Percentiles rank a stretch among this genome's conserved stretches.
Evolutionary conservation across 1,140 invertebrate species (phyloP).

Genomic region (Drosophila carrolli): DNA sequence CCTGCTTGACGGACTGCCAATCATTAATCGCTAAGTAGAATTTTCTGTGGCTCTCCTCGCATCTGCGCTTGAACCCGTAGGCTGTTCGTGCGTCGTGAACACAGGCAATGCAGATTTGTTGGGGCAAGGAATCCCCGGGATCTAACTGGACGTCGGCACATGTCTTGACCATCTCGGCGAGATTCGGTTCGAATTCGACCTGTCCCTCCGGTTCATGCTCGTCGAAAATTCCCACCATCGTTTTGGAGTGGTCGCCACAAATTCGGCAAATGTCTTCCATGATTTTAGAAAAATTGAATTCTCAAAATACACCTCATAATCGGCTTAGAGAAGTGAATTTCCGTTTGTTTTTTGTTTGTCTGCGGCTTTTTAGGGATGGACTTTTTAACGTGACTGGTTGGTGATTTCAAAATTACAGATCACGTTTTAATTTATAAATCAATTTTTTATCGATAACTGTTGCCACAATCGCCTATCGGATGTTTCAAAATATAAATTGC

Average conservation of each 20-base stretch:
- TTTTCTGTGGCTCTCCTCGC: constrained; percentile 21
- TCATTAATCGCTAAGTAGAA: constrained; percentile 6
- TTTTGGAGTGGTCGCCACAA: constrained; percentile 7
- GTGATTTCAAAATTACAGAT: too few relatives aligned
- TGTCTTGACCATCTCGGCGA: constrained; percentile 21
- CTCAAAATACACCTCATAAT: too few relatives aligned
- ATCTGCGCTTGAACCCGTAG: constrained; percentile 28
- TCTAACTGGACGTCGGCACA: constrained; percentile 21
- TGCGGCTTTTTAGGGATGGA: constrained; percentile 10
- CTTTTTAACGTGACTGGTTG: too few relatives aligned
- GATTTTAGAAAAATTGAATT: background rate
- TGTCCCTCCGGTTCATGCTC: background rate
- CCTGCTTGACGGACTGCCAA: constrained; percentile 2
- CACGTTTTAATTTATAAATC: too few relatives aligned
- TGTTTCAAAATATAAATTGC: background rate
- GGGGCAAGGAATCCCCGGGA: constrained; percentile 13
- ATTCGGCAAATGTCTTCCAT: constrained; percentile 33
- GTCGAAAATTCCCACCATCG: constrained; percentile 25
- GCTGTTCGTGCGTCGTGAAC: constrained; percentile 23
- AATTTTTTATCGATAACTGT: background rate
- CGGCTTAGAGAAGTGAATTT: too few relatives aligned
- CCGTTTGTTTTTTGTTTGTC: background rate
- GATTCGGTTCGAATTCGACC: background rate
- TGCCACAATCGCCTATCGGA: background rate
- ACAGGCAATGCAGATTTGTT: constrained; percentile 36